A percentile compares a stretch with the other conserved stretches of the same genome.
Evolutionary conservation across 64 coral and sea anemone genomes (phyloP).

Genomic region (Montipora foliosa): DNA sequence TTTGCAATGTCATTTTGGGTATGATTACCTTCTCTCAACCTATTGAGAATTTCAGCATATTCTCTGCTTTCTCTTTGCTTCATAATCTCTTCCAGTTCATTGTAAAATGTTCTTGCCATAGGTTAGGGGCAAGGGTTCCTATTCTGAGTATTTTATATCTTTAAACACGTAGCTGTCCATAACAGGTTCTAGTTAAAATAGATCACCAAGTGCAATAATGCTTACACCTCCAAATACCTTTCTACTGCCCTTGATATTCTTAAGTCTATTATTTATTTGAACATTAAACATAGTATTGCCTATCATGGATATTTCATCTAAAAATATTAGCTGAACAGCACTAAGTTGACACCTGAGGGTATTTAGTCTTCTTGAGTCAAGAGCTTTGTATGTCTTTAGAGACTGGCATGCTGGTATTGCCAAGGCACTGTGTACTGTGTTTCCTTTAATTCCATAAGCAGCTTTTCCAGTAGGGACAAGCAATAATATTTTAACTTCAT

Average conservation of each 20-base stretch:
- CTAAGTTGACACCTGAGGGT: constrained; percentile 35
- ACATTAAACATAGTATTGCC: constrained; percentile 19
- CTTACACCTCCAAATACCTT: background rate
- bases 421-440: constrained; percentile 30
- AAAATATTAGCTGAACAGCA: constrained; percentile 9
- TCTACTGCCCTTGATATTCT: constrained; percentile 36
- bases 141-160: constrained; percentile 25
- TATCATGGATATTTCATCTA: constrained; percentile 23
- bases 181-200: constrained; percentile 35
- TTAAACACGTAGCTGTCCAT: constrained; percentile 39
- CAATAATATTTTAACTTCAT: constrained; percentile 46
- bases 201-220: constrained; percentile 30
- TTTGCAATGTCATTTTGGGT: constrained; percentile 32
- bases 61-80: constrained; percentile 42
- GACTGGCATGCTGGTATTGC: constrained; percentile 59
- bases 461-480: constrained; percentile 45
- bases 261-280: constrained; percentile 40
- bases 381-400: constrained; percentile 22
- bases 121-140: constrained; percentile 27
- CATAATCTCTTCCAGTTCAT: constrained; percentile 14
- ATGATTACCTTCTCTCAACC: constrained; percentile 2
- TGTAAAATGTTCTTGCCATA: constrained; percentile 37
- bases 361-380: constrained; percentile 57
- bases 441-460: constrained; percentile 19
- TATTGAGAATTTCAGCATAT: constrained; percentile 33